Evolutionary conservation across 2,888 invertebrate genomes (phyloP).

Genomic region (Anthophora plumipes): DNA sequence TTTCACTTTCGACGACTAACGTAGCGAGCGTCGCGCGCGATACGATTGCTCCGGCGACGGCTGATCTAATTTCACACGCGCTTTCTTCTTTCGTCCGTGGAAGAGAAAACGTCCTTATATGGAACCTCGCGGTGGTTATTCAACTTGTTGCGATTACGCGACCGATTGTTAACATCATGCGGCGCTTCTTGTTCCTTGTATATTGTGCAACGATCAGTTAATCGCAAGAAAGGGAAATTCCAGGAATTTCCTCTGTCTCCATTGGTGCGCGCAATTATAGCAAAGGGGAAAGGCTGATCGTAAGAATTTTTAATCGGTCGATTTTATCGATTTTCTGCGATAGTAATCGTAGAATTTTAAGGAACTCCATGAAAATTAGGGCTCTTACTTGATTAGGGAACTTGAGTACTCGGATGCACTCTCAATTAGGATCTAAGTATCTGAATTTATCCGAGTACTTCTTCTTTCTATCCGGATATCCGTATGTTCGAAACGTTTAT

Average conservation of each 20-base stretch:
- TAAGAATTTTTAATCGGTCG: neutral
- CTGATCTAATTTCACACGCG: slow-evolving; percentile 50
- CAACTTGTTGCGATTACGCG: slow-evolving; percentile 10
- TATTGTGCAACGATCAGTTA: slow-evolving; percentile 17
- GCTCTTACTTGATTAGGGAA: too few species aligned
- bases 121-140: neutral
- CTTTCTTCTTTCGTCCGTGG: slow-evolving; percentile 37
- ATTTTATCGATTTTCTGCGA: neutral
- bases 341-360: too few species aligned
- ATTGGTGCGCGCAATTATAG: neutral
- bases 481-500: too few species aligned
- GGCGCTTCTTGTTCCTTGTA: neutral
- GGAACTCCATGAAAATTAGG: too few species aligned
- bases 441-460: too few species aligned
- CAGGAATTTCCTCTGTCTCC: neutral
- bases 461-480: too few species aligned
- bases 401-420: too few species aligned
- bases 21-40: slow-evolving; percentile 44
- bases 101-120: neutral
- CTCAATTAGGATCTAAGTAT: too few species aligned
- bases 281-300: neutral
- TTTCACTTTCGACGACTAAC: slow-evolving; percentile 60
- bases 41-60: slow-evolving; percentile 28
- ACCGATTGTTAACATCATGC: slow-evolving; percentile 16
- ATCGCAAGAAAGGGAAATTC: neutral